phyloP scores from a whole-genome alignment of 2,797 vertebrate species.

The Bovichtus variegatus region DNA sequence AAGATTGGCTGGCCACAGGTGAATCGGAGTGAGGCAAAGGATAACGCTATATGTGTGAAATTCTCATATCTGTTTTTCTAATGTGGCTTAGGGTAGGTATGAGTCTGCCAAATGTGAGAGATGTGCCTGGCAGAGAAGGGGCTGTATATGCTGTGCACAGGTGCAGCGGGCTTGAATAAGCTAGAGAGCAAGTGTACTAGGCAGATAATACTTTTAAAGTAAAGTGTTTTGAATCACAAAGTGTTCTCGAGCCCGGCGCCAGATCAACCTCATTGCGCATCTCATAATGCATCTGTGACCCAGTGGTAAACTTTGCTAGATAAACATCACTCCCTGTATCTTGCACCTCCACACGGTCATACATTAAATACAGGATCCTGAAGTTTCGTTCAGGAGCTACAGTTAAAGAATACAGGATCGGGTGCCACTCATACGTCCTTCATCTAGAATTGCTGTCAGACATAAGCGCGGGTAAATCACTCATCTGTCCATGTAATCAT shows the following conservation, averaged over 20 bases:
- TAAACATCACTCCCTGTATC: constrained; percentile 60
- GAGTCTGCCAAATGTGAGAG: constrained; percentile 67
- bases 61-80: constrained; percentile 78
- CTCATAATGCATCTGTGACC: constrained; percentile 44
- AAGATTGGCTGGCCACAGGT: constrained; percentile 84
- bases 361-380: constrained; percentile 66
- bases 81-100: constrained; percentile 66
- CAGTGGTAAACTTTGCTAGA: constrained; percentile 57
- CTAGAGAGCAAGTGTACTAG: constrained; percentile 63
- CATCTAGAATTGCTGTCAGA: constrained; percentile 80
- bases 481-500: constrained; percentile 85
- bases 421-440: constrained; percentile 72
- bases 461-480: constrained; percentile 79
- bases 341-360: constrained; percentile 49
- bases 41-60: constrained; percentile 74
- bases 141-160: constrained; percentile 27
- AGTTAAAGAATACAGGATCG: constrained; percentile 69
- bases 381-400: constrained; percentile 42
- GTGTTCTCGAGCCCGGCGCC: constrained; percentile 1
- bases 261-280: constrained; percentile 23
- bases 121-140: constrained; percentile 46
- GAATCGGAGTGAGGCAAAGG: constrained; percentile 77
- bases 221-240: constrained; percentile 43
- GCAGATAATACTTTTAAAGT: constrained; percentile 75
- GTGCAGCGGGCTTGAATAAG: constrained; percentile 63